Evolutionary conservation across 2,888 invertebrate species (phyloP), one percentile per base, ranked within the genome.

Genomic region (Sacculina carcini): DNA sequence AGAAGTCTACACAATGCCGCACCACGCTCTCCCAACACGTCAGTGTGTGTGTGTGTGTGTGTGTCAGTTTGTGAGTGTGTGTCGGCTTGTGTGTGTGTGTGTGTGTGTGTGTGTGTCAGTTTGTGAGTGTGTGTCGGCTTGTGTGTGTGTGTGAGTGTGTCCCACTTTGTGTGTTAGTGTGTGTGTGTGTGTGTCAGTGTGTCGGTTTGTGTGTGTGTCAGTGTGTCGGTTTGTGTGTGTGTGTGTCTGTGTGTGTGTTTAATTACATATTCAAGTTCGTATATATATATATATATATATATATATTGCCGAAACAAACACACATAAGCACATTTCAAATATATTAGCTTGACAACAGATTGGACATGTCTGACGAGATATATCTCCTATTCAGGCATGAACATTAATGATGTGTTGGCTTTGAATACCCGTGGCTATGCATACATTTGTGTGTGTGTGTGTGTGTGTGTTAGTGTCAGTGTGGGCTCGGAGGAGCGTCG

Each of bases 401-500:
- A 12, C 12, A 12, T 49, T 48, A 48, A 19, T 14, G 12, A 14
- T 14, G 10, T n/a, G 12, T 5, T 14, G n/a, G n/a, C n/a, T n/a
- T n/a, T n/a, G n/a, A n/a, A n/a, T n/a, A n/a, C n/a, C n/a, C n/a
- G n/a, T n/a, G n/a, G n/a, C n/a, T n/a, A n/a, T n/a, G n/a, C n/a
- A n/a, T n/a, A n/a, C n/a, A n/a, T n/a, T n/a, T n/a, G n/a, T n/a
- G n/a, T n/a, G n/a, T n/a, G n/a, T n/a, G n/a, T n/a, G n/a, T n/a
- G n/a, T n/a, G n/a, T n/a, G n/a, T n/a, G n/a, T n/a, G 66, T 64
- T 24, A 39, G 51, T 56, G 50, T 53, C 57, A 71, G 74, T 53
- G 74, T 74, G 61, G 72, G 70, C 58, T 73, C 71, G 51, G 78
- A 77, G 62, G 76, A 79, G 61, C 73, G 78, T 59, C 75, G 85